Conservation (phyloP, 2,113 vertebrate genomes). For the Harpagus bidentatus region DNA sequence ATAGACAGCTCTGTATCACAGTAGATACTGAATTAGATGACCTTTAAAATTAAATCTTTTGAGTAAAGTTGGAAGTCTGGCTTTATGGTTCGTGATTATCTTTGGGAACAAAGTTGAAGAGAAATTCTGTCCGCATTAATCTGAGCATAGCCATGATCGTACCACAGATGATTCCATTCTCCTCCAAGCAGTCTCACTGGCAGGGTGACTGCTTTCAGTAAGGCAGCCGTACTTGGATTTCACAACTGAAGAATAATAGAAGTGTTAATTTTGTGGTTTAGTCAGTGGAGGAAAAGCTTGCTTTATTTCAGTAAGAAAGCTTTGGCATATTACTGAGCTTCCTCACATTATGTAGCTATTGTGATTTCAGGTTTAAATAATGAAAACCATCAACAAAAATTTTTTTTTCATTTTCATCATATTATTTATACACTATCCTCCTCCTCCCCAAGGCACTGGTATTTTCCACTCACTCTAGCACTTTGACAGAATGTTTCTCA, state of each 20-base stretch:
- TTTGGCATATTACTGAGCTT: neutral
- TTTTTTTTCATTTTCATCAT: neutral
- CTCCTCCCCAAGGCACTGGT: neutral
- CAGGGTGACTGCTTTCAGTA: neutral
- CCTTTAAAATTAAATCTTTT: neutral
- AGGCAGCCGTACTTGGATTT: neutral
- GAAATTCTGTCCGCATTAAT: neutral
- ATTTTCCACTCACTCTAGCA: neutral
- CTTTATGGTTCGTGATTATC: neutral
- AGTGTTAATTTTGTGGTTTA: neutral
- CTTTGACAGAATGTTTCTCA: neutral
- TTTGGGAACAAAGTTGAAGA: neutral
- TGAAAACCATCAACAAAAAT: neutral
- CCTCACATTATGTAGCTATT: neutral
- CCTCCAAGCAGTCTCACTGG: neutral
- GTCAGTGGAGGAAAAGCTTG: neutral
- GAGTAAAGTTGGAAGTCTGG: neutral
- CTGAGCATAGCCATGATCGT: accelerated
- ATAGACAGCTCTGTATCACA: neutral
- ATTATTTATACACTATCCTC: neutral
- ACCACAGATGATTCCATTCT: neutral
- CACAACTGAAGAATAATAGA: neutral
- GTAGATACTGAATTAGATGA: neutral
- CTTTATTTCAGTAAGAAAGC: neutral
- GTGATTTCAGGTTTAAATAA: neutral